phyloP scores from a whole-genome alignment of 2,888 invertebrate genomes.

The Drosophila prolongata region DNA sequence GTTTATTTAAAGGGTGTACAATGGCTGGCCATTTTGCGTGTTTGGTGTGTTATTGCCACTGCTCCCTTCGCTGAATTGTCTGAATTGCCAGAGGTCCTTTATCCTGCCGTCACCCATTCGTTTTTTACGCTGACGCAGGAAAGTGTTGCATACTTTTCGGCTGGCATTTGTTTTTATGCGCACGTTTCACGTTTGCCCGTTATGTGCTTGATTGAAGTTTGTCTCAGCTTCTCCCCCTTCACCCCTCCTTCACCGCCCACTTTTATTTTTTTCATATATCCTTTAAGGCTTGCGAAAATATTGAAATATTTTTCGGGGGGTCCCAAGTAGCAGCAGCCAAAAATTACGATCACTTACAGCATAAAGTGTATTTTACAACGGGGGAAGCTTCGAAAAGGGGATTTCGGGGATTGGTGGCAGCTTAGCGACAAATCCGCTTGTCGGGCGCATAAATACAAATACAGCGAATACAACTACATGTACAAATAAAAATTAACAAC shows the following conservation, averaged over 20 bases:
- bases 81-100: constrained; percentile 36
- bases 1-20: constrained; percentile 16
- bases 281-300: constrained; percentile 26
- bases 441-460: constrained; percentile 39
- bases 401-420: constrained; percentile 32
- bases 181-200: constrained; percentile 57
- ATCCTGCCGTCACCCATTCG: constrained; percentile 19
- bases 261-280: constrained; percentile 1
- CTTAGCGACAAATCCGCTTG: constrained; percentile 70
- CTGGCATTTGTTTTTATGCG: constrained; percentile 66
- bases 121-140: constrained; percentile 61
- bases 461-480: constrained; percentile 11
- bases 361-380: constrained; percentile 31
- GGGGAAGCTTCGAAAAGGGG: constrained; percentile 3
- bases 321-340: constrained; percentile 13
- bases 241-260: background rate
- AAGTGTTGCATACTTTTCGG: constrained; percentile 67
- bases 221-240: constrained; percentile 9
- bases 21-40: constrained; percentile 14
- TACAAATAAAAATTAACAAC: constrained; percentile 57
- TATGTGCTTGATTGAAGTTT: constrained; percentile 55
- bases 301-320: constrained; percentile 5
- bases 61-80: constrained; percentile 28
- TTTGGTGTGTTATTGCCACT: constrained; percentile 2
- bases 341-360: constrained; percentile 52